phyloP scores from a whole-genome alignment of 2,797 vertebrate genomes.

The Anolis apletophallus region DNA sequence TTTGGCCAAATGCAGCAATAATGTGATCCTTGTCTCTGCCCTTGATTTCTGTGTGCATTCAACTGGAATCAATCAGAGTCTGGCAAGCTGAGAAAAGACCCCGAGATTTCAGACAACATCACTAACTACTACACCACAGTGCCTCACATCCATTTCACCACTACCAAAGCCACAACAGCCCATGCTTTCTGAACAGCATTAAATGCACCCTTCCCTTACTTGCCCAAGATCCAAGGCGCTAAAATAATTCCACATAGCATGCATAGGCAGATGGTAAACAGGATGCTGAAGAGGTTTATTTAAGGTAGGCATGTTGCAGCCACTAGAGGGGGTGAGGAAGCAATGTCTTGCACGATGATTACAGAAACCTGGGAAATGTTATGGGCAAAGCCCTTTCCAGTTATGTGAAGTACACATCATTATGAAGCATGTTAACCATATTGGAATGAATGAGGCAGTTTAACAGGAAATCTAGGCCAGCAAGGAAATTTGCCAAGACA shows the following conservation, averaged over 20 bases:
- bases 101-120: too few relatives aligned
- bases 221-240: not conserved
- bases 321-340: slow-evolving; percentile 34
- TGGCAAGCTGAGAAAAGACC: too few relatives aligned
- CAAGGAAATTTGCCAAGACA: slow-evolving; percentile 32
- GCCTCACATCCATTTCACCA: too few relatives aligned
- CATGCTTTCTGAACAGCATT: not conserved
- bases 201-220: not conserved
- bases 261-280: not conserved
- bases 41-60: too few relatives aligned
- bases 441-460: slow-evolving; percentile 37
- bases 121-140: too few relatives aligned
- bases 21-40: too few relatives aligned
- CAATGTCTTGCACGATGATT: not conserved
- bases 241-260: not conserved
- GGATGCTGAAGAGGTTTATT: not conserved
- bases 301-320: not conserved
- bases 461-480: slow-evolving; percentile 47
- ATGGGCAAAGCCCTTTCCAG: not conserved
- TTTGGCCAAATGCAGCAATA: too few relatives aligned
- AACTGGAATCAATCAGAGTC: too few relatives aligned
- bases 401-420: slow-evolving; percentile 24
- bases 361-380: slow-evolving; percentile 2
- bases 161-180: not conserved
- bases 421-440: slow-evolving; percentile 13